A percentile compares a stretch with the other conserved stretches of the same genome.
These are phyloP conservation scores for Maniola jurtina DNA, from an alignment of 1,140 invertebrate genomes.

Conservation along the genomic window DNA sequence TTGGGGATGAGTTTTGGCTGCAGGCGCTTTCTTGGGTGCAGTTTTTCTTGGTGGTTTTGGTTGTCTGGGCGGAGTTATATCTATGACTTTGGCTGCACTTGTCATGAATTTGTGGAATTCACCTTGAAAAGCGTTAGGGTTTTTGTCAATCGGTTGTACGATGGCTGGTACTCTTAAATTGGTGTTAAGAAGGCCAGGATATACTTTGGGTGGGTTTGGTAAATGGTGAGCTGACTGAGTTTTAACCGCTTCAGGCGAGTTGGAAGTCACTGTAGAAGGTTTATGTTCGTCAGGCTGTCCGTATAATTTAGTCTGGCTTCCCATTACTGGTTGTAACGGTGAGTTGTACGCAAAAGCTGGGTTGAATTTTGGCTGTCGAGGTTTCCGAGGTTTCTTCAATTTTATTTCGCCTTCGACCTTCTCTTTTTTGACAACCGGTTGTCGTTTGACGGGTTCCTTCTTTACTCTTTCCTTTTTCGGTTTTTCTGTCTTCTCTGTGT, in stretches of 20 bases:
- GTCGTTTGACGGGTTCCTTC: constrained; percentile 26
- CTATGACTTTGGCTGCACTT: constrained; percentile 7
- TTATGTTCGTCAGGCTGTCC: constrained; percentile 9
- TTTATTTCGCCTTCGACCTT: constrained; percentile 33
- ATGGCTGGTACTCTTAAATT: constrained; percentile 41
- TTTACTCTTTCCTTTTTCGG: constrained; percentile 46
- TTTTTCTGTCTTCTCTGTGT: constrained; percentile 46
- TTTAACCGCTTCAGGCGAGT: not conserved
- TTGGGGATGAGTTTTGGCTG: constrained; percentile 27
- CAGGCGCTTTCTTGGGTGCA: constrained; percentile 27
- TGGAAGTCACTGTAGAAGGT: constrained; percentile 13
- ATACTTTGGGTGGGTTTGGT: constrained; percentile 35
- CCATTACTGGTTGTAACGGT: constrained; percentile 48
- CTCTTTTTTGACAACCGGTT: constrained; percentile 41
- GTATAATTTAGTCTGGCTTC: constrained; percentile 32
- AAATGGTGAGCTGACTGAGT: constrained; percentile 10
- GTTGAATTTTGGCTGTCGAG: constrained; percentile 51
- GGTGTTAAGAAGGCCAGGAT: constrained; percentile 37
- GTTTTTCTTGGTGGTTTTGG: constrained; percentile 14
- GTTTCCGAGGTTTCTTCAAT: constrained; percentile 60
- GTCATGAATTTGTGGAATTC: constrained; percentile 69
- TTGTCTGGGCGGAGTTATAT: constrained; percentile 8
- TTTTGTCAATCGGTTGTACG: constrained; percentile 54
- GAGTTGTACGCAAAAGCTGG: constrained; percentile 56
- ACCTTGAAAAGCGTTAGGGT: constrained; percentile 59